phyloP scores from a whole-genome alignment of 2,113 vertebrate species.

The Trogon melanurus region DNA sequence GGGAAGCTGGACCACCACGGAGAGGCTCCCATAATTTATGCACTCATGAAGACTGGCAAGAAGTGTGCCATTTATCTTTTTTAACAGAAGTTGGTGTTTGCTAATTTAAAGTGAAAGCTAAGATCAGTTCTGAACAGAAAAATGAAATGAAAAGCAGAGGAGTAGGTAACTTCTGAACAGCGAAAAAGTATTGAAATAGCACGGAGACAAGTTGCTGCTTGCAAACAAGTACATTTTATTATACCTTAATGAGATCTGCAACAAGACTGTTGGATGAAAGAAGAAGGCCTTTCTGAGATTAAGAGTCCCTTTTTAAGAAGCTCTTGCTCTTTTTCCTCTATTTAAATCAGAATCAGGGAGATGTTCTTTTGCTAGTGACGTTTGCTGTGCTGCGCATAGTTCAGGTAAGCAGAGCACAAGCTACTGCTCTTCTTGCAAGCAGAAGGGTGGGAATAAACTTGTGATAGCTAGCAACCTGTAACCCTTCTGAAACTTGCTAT shows the following conservation, averaged over 20 bases:
- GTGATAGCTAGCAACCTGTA: background rate
- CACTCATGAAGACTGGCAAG: background rate
- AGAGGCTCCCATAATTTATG: background rate
- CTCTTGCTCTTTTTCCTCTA: background rate
- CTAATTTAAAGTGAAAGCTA: background rate
- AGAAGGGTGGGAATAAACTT: background rate
- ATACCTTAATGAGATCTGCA: background rate
- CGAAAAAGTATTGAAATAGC: background rate
- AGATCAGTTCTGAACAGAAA: background rate
- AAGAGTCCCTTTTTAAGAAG: background rate
- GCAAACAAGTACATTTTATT: background rate
- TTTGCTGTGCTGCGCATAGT: fast-evolving
- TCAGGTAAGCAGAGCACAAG: background rate
- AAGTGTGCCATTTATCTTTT: background rate
- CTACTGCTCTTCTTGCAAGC: background rate
- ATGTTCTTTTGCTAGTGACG: background rate
- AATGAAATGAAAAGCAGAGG: background rate
- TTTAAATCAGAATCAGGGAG: background rate
- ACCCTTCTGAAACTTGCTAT: background rate
- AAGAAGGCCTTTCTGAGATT: background rate
- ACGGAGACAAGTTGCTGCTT: background rate
- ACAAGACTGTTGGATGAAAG: background rate
- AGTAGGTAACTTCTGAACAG: background rate
- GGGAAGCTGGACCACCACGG: background rate
- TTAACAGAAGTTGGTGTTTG: background rate